Evolutionary conservation across 2,797 vertebrate species (phyloP).

Genomic region (Cryptoblepharus egeriae): DNA sequence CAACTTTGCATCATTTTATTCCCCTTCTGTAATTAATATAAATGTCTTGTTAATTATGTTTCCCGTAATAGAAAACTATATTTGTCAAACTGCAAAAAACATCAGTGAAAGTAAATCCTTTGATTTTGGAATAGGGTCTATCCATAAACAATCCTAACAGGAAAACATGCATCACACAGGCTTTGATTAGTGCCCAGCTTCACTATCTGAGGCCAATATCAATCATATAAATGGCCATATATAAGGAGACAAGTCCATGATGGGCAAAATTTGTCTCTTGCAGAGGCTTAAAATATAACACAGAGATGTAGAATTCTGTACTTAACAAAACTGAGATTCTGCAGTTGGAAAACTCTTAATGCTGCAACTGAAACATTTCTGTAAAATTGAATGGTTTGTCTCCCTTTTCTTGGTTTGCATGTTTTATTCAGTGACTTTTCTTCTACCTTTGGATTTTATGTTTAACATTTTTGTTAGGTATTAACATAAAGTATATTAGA

Average conservation of each 20-base stretch:
- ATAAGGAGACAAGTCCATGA: not conserved
- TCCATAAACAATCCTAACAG: constrained; percentile 39
- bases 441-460: not conserved
- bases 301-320: not conserved
- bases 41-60: constrained; percentile 81
- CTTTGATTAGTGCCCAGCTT: constrained; percentile 28
- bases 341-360: not conserved
- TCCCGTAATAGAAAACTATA: constrained; percentile 75
- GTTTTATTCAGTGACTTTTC: not conserved
- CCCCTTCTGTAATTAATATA: constrained; percentile 79
- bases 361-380: not conserved
- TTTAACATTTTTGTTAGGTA: not conserved
- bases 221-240: not conserved
- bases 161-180: accelerated
- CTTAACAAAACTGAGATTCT: not conserved
- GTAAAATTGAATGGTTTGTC: not conserved
- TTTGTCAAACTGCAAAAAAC: constrained; percentile 75
- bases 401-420: not conserved
- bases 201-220: not conserved
- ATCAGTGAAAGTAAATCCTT: constrained; percentile 74
- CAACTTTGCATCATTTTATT: constrained; percentile 70
- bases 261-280: not conserved
- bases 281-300: not conserved
- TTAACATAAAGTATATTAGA: too few relatives aligned
- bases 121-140: constrained; percentile 42